A percentile compares a stretch with the other conserved stretches of the same genome.
Conservation (phyloP, 1,140 invertebrate species). For the Cryptotermes secundus region DNA sequence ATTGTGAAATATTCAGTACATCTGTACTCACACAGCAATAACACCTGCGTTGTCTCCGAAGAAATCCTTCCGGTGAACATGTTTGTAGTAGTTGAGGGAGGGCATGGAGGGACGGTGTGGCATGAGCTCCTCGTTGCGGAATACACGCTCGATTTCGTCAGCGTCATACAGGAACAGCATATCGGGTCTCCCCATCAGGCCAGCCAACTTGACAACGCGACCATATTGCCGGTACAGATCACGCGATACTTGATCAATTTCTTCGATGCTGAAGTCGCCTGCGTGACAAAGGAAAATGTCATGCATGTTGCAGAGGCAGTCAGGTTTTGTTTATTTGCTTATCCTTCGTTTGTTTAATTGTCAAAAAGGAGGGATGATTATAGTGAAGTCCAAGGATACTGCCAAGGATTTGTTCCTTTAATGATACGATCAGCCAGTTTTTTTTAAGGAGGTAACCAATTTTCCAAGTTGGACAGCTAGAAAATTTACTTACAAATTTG, state of each 20-base stretch:
- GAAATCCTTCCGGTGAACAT: slow-evolving; percentile 68
- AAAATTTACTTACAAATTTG: no score
- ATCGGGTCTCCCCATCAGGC: slow-evolving; percentile 73
- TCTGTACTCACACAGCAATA: slow-evolving; percentile 74
- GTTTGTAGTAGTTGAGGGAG: slow-evolving; percentile 75
- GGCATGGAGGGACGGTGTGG: slow-evolving; percentile 77
- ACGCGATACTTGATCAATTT: slow-evolving; percentile 71
- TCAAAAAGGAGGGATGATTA: no score
- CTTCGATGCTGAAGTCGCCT: slow-evolving; percentile 72
- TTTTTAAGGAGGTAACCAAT: no score
- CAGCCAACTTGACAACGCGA: slow-evolving; percentile 70
- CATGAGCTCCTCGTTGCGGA: slow-evolving; percentile 71
- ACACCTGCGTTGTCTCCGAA: slow-evolving; percentile 71
- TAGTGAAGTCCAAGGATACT: no score
- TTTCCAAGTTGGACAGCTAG: no score
- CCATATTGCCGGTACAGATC: slow-evolving; percentile 65
- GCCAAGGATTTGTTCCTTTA: no score
- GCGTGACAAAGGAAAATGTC: no score
- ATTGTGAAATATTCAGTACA: no score
- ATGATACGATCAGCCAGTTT: no score
- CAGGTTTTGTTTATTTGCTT: no score
- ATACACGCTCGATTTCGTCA: slow-evolving; percentile 72
- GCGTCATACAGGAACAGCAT: slow-evolving; percentile 76
- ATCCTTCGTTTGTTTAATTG: no score
- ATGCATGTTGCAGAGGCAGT: no score